Base-by-base conservation (phyloP, 2,797 vertebrate species). In the Oryzias sinensis region DNA sequence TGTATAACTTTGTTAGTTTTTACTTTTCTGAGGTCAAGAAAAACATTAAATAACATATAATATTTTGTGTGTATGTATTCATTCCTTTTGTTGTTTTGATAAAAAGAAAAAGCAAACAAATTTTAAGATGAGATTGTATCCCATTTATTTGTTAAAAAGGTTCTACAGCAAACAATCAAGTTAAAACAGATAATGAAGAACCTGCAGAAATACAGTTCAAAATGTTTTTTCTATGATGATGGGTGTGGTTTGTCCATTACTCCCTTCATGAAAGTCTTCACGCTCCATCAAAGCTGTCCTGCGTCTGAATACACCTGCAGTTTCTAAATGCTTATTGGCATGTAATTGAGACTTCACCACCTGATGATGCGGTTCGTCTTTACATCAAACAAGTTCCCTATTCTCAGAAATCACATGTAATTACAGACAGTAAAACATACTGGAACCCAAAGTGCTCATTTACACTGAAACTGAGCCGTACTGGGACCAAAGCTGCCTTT, bases 231-330 rank as follows among this genome's bases (percentile, higher is more conserved):
- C 47, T 65, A 59, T 65, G 68, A 81, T 46, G 65, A 41, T n/a
- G 56, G 16, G 50, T 57, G 52, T 68, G 71, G 53, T 76, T 74
- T 75, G 65, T 74, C 65, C 54, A 83, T 87, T 77, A 78, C 64
- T 70, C 68, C 54, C 61, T 18, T 73, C 62, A 57, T 75, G 74
- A 70, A 79, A 75, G 71, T 75, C 84, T 85, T 83, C 76, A 77
- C 56, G 47, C 33, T 49, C 45, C 45, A 55, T 37, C 56, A 40
- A 65, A 52, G 59, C 54, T 70, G 59, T 62, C 57, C 49, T 62
- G 74, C 73, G 74, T 63, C 63, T 65, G 60, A 58, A 44, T 68
- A 55, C 49, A 62, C 49, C 59, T 62, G 71, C 64, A 70, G 51
- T 76, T 64, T 75, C 56, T 56, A 67, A 62, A 59, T 68, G 64